Evolutionary conservation across 1,140 invertebrate species (phyloP).

Genomic region (Heliconius hewitsoni): DNA sequence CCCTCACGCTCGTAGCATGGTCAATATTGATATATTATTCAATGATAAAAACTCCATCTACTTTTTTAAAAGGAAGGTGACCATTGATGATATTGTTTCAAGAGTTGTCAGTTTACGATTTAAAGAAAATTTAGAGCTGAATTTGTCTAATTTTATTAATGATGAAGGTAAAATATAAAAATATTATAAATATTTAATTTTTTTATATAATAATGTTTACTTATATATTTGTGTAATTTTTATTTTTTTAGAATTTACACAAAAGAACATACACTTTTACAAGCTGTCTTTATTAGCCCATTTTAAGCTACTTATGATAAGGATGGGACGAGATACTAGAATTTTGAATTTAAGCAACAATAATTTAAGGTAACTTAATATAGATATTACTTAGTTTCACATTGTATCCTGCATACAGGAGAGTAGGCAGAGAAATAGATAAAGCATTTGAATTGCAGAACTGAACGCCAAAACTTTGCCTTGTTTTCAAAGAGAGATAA

Average conservation of each 20-base stretch:
- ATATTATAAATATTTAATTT: background rate
- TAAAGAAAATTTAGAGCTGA: conserved; percentile 57
- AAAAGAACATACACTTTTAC: conserved; percentile 63
- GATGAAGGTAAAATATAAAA: conserved; percentile 56
- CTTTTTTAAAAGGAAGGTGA: conserved; percentile 52
- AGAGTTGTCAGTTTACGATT: conserved; percentile 58
- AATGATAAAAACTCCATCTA: conserved; percentile 64
- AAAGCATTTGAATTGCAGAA: too few relatives aligned
- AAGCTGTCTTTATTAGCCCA: conserved; percentile 55
- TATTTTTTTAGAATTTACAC: conserved; percentile 55
- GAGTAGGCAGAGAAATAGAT: too few relatives aligned
- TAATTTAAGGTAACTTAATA: conserved; percentile 57
- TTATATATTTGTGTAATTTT: background rate
- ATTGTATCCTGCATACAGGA: too few relatives aligned
- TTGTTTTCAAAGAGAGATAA: too few relatives aligned
- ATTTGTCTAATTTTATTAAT: conserved; percentile 65
- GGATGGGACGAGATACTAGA: conserved; percentile 65
- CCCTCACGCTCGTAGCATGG: conserved; percentile 59
- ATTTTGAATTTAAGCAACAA: conserved; percentile 66
- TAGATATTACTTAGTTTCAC: background rate
- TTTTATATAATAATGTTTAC: background rate
- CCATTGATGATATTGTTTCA: conserved; percentile 60
- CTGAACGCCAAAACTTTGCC: too few relatives aligned
- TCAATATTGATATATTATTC: conserved; percentile 63
- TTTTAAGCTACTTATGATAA: conserved; percentile 71